A percentile compares a stretch with the other conserved stretches of the same genome.
These are phyloP conservation scores for Turdus rufiventris DNA, from an alignment of 2,113 vertebrate genomes.

Conservation along the genomic window DNA sequence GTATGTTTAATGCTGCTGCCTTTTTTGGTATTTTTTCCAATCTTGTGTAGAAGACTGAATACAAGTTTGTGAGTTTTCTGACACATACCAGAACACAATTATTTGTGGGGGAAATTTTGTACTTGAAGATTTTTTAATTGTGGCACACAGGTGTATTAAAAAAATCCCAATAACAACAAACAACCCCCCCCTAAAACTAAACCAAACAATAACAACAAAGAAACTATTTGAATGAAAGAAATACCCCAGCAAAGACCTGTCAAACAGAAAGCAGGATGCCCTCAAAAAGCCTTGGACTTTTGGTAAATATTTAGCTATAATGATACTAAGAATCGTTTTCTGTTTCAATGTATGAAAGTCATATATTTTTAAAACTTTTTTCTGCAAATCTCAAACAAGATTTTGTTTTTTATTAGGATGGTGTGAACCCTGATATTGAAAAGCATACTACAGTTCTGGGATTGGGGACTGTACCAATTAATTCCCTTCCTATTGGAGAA, in stretches of 20 bases:
- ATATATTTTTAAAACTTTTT: not conserved
- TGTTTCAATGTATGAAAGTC: not conserved
- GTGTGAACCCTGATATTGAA: slow-evolving; percentile 55
- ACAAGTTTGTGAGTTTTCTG: not conserved
- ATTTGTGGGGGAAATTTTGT: not conserved
- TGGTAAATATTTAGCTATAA: not conserved
- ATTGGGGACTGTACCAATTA: slow-evolving; percentile 29
- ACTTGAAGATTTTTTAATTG: not conserved
- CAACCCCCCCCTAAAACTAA: not conserved
- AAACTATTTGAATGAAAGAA: not conserved
- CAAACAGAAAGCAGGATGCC: not conserved
- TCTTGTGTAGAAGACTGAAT: not conserved
- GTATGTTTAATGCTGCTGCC: not conserved
- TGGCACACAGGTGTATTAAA: not conserved
- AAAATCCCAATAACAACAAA: fast-evolving
- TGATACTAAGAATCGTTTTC: not conserved
- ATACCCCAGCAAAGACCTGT: not conserved
- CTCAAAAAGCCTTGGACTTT: not conserved
- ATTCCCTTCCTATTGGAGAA: slow-evolving; percentile 67
- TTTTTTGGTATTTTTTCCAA: not conserved
- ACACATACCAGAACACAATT: not conserved
- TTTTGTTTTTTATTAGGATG: slow-evolving; percentile 52
- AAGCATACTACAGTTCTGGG: slow-evolving; percentile 55
- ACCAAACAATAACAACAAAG: not conserved
- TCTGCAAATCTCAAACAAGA: not conserved